Evolutionary conservation across 2,113 vertebrate genomes (phyloP).

Genomic region (Glaucidium brasilianum): DNA sequence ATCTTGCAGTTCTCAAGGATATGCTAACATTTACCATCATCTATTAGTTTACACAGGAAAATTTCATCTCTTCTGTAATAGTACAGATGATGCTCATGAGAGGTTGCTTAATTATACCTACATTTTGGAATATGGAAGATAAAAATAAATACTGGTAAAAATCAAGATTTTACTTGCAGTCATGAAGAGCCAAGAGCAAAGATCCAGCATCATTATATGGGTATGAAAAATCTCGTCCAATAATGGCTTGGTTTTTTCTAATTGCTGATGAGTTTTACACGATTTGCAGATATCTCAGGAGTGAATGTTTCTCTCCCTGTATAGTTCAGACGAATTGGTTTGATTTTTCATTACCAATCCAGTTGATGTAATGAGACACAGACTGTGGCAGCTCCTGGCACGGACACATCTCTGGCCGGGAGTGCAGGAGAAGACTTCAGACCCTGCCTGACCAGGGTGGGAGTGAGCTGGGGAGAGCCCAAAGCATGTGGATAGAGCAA

Average conservation of each 20-base stretch:
- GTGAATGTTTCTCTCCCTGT: background rate
- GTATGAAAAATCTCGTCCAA: background rate
- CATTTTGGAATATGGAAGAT: background rate
- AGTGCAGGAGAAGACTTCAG: background rate
- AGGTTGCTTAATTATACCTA: background rate
- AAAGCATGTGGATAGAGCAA: background rate
- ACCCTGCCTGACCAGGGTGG: background rate
- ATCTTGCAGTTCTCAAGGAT: background rate
- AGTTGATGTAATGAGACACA: background rate
- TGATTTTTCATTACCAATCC: background rate
- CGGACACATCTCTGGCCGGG: fast-evolving
- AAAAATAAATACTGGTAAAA: slow-evolving; percentile 13
- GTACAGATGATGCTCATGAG: background rate
- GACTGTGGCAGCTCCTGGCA: background rate
- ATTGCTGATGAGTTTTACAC: background rate
- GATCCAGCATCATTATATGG: background rate
- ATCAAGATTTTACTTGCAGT: background rate
- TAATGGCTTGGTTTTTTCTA: background rate
- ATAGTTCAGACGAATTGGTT: background rate
- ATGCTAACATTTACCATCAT: background rate
- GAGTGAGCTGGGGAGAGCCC: background rate
- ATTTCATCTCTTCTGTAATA: background rate
- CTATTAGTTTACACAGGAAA: background rate
- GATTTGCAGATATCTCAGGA: background rate
- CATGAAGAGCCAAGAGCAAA: background rate